Evolutionary conservation across 2,113 vertebrate species (phyloP).

Genomic region (Chionodraco myersi): DNA sequence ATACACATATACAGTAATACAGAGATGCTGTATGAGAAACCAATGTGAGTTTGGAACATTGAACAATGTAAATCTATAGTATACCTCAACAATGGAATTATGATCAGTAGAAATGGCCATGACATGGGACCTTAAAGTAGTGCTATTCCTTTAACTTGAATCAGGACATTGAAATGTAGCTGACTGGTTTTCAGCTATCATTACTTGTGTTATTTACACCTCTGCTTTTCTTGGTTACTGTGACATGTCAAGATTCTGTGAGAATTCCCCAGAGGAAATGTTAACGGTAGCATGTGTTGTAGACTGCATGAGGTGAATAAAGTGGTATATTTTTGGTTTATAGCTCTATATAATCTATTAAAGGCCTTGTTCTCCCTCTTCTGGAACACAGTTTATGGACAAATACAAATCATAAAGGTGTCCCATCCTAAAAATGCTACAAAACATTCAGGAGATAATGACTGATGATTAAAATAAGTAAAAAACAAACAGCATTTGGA

Average conservation of each 20-base stretch:
- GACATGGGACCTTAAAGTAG: no score
- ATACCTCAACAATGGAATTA: no score
- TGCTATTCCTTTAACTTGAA: neutral
- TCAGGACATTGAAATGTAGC: neutral
- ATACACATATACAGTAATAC: no score
- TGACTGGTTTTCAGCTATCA: neutral
- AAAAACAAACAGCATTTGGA: no score
- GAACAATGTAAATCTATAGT: no score
- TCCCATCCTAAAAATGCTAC: neutral
- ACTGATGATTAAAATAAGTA: neutral
- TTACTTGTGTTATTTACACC: neutral
- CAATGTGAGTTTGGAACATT: no score
- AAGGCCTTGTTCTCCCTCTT: neutral
- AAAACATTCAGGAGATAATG: neutral
- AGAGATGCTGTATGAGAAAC: no score
- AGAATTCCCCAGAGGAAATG: neutral
- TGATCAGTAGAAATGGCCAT: no score
- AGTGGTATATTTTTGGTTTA: slow-evolving; percentile 7
- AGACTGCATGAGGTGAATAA: neutral
- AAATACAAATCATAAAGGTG: neutral
- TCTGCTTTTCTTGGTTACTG: neutral
- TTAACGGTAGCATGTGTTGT: no score
- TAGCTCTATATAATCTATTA: neutral
- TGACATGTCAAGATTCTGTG: neutral
- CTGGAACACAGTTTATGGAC: neutral